A percentile compares a stretch with the other conserved stretches of the same genome.
phyloP scores from a whole-genome alignment of 2,888 invertebrate species.

The Stegophylla sp. region DNA sequence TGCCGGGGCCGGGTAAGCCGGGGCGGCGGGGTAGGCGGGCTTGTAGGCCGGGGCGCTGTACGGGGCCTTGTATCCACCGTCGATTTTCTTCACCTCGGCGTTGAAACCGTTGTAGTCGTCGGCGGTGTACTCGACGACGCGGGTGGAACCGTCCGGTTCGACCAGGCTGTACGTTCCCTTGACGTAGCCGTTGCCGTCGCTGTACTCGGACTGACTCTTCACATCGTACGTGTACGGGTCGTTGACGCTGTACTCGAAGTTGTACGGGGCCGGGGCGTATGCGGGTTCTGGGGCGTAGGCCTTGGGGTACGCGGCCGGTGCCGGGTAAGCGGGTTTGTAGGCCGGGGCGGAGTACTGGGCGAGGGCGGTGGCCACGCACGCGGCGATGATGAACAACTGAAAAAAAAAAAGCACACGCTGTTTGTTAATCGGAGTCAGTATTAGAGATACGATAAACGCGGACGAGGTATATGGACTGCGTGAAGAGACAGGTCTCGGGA shows the following conservation, averaged over 20 bases:
- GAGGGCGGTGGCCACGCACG: conserved; percentile 62
- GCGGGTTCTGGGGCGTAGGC: conserved; percentile 57
- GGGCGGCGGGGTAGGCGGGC: conserved; percentile 52
- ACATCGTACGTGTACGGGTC: conserved; percentile 58
- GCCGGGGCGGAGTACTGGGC: conserved; percentile 60
- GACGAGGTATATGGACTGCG: neutral
- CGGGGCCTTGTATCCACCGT: conserved; percentile 60
- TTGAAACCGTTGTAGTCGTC: conserved; percentile 60
- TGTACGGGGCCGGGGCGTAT: conserved; percentile 48
- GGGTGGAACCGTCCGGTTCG: conserved; percentile 56
- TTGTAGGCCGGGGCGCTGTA: conserved; percentile 55
- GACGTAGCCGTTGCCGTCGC: conserved; percentile 60
- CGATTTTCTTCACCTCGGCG: conserved; percentile 60
- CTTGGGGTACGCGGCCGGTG: conserved; percentile 50
- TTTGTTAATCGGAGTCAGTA: neutral
- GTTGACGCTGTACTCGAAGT: conserved; percentile 56
- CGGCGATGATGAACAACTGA: conserved; percentile 54
- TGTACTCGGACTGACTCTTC: conserved; percentile 57
- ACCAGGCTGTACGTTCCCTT: conserved; percentile 54
- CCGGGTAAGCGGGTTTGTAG: conserved; percentile 45
- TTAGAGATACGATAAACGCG: neutral
- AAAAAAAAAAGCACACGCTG: neutral
- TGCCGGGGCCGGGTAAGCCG: conserved; percentile 17
- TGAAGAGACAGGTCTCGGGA: neutral
- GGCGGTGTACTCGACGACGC: conserved; percentile 59